A percentile compares a stretch with the other conserved stretches of the same genome.
phyloP scores from a whole-genome alignment of 2,797 vertebrate genomes.

The Sebastes iracundus region DNA sequence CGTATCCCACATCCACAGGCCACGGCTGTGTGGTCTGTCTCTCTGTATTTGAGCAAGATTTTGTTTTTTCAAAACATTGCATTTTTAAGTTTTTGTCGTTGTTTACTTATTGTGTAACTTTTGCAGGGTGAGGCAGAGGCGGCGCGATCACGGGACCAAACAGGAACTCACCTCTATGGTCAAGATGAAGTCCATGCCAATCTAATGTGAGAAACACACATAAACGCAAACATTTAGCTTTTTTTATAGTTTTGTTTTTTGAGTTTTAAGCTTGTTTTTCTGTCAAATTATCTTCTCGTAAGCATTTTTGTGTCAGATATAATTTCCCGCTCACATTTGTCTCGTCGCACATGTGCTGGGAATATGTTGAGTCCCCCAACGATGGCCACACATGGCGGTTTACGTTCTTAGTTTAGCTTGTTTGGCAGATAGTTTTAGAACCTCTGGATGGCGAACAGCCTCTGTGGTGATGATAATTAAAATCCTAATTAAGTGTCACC shows the following conservation, averaged over 20 bases:
- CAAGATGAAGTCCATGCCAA: constrained; percentile 86
- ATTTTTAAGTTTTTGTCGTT: not conserved
- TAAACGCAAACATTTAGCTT: not conserved
- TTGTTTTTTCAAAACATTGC: not conserved
- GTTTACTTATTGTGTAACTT: not conserved
- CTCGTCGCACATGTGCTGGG: not conserved
- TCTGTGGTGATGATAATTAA: constrained; percentile 31
- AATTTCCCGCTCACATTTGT: not conserved
- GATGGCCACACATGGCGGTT: constrained; percentile 5
- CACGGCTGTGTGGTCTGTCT: constrained; percentile 15
- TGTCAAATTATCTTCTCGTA: not conserved
- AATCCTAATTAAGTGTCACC: constrained; percentile 36
- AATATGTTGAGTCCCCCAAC: not conserved
- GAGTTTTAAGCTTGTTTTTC: not conserved
- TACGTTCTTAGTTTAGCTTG: constrained; percentile 3
- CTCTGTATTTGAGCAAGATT: not conserved
- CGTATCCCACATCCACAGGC: constrained; percentile 23
- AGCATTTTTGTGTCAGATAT: not conserved
- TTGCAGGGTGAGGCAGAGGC: constrained; percentile 78
- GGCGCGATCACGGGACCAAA: constrained; percentile 78
- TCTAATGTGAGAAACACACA: constrained; percentile 67
- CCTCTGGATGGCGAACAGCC: not conserved
- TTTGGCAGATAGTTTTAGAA: constrained; percentile 13
- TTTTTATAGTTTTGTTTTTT: not conserved
- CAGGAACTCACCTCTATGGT: constrained; percentile 85